phyloP scores from a whole-genome alignment of 1,140 invertebrate genomes.

The Lethocerus indicus region DNA sequence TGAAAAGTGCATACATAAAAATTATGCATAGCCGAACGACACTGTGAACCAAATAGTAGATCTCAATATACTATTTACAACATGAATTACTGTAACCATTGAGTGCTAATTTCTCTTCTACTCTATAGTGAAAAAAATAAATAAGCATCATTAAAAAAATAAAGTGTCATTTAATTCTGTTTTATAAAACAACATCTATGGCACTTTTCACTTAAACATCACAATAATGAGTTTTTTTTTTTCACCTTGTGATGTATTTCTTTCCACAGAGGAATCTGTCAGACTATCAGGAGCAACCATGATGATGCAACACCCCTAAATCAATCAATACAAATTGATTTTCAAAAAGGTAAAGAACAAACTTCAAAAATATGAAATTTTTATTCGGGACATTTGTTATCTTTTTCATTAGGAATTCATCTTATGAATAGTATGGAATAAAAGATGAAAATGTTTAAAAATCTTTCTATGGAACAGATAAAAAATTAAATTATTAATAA shows the following conservation, averaged over 20 bases:
- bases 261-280: conserved; percentile 11
- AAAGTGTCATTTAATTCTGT: no score
- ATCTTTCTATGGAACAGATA: no score
- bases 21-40: neutral
- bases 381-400: no score
- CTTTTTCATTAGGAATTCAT: no score
- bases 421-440: no score
- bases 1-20: neutral
- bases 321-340: conserved; percentile 8
- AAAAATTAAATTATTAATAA: no score
- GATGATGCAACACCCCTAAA: conserved; percentile 8
- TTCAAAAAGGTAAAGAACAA: no score
- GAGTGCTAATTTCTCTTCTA: neutral
- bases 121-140: neutral
- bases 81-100: conserved; percentile 1
- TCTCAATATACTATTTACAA: conserved; percentile 3
- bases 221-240: neutral
- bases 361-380: no score
- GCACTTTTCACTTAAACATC: neutral
- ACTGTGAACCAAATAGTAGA: neutral
- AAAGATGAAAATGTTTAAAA: no score
- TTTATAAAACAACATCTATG: neutral
- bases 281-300: conserved; percentile 12
- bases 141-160: no score
- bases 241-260: conserved; percentile 10